Evolutionary conservation across 2,113 vertebrate species (phyloP).

Genomic region (Phoxinus phoxinus): DNA sequence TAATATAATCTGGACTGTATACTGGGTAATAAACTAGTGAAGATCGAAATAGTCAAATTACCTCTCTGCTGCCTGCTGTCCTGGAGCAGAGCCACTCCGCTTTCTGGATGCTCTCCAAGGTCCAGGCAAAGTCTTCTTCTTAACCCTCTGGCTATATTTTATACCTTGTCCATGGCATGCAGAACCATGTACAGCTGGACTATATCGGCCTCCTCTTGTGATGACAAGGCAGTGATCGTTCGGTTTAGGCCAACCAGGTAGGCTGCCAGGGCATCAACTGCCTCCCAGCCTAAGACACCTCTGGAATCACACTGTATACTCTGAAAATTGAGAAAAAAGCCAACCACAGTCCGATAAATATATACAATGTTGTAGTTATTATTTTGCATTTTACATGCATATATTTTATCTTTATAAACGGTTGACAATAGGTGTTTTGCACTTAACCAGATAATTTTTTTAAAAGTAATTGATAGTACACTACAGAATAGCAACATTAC

Average conservation of each 20-base stretch:
- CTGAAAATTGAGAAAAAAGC: not conserved
- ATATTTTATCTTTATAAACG: not conserved
- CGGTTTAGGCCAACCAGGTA: conserved; percentile 5
- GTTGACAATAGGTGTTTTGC: not conserved
- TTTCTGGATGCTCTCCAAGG: too few relatives aligned
- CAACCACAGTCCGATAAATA: not conserved
- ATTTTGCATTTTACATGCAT: not conserved
- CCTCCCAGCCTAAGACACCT: not conserved
- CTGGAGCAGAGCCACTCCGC: too few relatives aligned
- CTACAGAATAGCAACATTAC: too few relatives aligned
- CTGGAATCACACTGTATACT: not conserved
- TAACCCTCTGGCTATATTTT: too few relatives aligned
- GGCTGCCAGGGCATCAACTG: not conserved
- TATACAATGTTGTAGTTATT: not conserved
- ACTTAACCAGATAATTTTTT: not conserved
- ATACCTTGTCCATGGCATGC: not conserved
- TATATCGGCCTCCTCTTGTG: conserved; percentile 1
- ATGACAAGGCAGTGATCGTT: not conserved
- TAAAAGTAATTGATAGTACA: not conserved
- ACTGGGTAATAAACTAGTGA: not conserved
- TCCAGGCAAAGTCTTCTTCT: too few relatives aligned
- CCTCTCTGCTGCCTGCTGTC: too few relatives aligned
- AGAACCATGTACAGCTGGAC: not conserved
- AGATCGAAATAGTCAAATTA: too few relatives aligned
- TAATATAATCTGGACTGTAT: conserved; percentile 1